Evolutionary conservation across 64 coral and sea anemone genomes (phyloP).

Genomic region (Cladopsammia gracilis): DNA sequence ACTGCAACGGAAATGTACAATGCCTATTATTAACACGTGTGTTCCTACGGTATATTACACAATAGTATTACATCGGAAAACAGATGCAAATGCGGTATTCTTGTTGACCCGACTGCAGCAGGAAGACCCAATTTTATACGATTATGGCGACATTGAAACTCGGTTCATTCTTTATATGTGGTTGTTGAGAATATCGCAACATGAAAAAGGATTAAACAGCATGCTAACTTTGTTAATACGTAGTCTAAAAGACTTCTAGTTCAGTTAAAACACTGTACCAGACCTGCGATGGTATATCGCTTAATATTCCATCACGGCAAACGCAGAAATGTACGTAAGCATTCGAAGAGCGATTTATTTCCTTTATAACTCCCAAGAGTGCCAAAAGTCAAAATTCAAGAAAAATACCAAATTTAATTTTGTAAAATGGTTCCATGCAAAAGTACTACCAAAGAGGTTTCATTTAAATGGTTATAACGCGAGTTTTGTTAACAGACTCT

Average conservation of each 20-base stretch:
- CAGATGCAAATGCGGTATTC: neutral
- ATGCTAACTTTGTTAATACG: neutral
- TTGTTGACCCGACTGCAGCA: neutral
- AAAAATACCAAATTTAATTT: too few relatives aligned
- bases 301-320: neutral
- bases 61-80: slow-evolving; percentile 18
- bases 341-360: neutral
- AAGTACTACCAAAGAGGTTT: too few relatives aligned
- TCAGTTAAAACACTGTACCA: neutral
- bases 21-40: slow-evolving; percentile 39
- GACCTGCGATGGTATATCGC: neutral
- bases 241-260: neutral
- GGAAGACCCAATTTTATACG: neutral
- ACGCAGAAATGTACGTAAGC: neutral
- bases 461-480: too few relatives aligned
- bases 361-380: too few relatives aligned
- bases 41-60: neutral
- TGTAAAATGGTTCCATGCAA: too few relatives aligned
- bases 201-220: neutral
- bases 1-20: slow-evolving; percentile 32
- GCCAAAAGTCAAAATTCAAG: too few relatives aligned
- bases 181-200: neutral
- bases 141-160: neutral
- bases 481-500: too few relatives aligned
- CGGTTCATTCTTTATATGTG: neutral